Base-by-base conservation (phyloP, 2,888 invertebrate genomes). In the Chironomus riparius region DNA sequence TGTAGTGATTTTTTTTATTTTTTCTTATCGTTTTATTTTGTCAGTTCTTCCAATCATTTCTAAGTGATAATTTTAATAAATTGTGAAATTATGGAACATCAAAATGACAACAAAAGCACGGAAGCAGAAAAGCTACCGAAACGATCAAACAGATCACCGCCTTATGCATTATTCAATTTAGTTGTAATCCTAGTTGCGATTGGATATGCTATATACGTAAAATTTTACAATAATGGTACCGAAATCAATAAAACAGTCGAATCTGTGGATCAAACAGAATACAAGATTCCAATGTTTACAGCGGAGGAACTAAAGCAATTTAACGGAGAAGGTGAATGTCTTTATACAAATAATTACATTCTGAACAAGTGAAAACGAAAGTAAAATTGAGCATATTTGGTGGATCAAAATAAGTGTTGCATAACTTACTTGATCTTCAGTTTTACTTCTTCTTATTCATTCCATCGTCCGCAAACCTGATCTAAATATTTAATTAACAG, bases 141-240 rank as follows among this genome's bases (percentile, higher is more conserved):
- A 28, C 48, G 48, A 10, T 74, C 74, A 1, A 62, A 62, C 2
- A 38, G 61, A n/a, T 18, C 38, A 2, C 72, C 72, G 15, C 72
- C 72, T 38, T 72, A 74, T 68, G 74, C 68, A 21, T 24, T 74
- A 6, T 74, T 74, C n/a, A 68, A 74, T 65, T 15, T 74, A n/a
- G 12, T 68, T 6, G 74, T 74, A 6, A 74, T 74, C 7, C 13
- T 74, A 48, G 65, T 65, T 0, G 74, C 74, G n/a, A 47, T 74
- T 6, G n/a, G 47, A 68, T 74, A 48, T 21, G 47, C 61, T 2
- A 24, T 62, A 13, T 74, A 74, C 48, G 18, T 47, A 65, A 22
- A 74, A 47, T 18, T 74, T 7, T 62, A 73, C 38, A 4, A 62
- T 13, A 72, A 72, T 4, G 61, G 61, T 50, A 24, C 10, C 10